Evolutionary conservation across 2,113 vertebrate species (phyloP), one percentile per base, ranked within the genome.

Genomic region (Passer domesticus): DNA sequence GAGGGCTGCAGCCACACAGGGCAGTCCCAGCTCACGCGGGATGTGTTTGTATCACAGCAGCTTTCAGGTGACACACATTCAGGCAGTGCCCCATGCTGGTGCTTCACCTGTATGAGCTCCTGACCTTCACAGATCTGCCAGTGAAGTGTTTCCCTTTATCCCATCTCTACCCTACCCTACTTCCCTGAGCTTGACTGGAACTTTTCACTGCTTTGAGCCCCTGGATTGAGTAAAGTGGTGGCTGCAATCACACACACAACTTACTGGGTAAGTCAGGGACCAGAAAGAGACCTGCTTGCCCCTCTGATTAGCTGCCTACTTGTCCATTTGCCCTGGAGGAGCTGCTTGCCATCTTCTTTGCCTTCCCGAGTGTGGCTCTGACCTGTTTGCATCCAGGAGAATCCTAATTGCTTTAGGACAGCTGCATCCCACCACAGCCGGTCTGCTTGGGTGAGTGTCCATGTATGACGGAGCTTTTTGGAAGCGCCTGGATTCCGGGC

Each of bases 191-290:
- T 22, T 52, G 53, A 18, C 49, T 49, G 66, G 27, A 79, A 50
- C 56, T 80, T 37, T 28, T 69, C 25, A 7, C 15, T 33, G 41
- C 62, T 77, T 73, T 47, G 39, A 87, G 53, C 31, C 31, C 11
- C 37, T 0, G 7, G 27, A 4, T 9, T 9, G 2, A 60, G 17
- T 43, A 10, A 76, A 55, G 84, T 0, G 0, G 30, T 33, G n/a
- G 15, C 21, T 2, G 2, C 25, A 70, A 52, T 18, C n/a, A 59
- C 27, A 12, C 18, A 43, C 13, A 17, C 27, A 15, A 23, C 49
- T 41, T 49, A 41, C 27, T 44, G 41, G 22, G 7, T 46, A 64
- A 14, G 13, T 2, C 14, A 9, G 15, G 53, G 28, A 78, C 15
- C 35, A 33, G 47, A 37, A 43, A 23, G 30, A 62, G 24, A 66